Percentiles rank a stretch among this genome's conserved stretches.
Evolutionary conservation across 2,797 vertebrate genomes (phyloP).

Genomic region (Enteromius anoplus): DNA sequence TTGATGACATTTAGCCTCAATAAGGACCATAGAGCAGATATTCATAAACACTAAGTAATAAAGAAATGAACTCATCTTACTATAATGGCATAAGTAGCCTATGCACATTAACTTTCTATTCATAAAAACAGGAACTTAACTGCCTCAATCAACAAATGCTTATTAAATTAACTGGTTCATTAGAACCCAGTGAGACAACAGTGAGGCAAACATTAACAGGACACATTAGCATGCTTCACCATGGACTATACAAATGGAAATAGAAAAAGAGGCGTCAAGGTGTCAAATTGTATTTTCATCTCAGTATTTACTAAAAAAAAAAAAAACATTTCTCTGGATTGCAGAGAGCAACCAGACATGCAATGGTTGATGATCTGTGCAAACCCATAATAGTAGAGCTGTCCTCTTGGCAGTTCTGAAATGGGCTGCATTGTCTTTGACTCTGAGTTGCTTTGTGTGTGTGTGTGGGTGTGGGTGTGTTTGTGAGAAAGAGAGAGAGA

Average conservation of each 20-base stretch:
- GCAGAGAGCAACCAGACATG: neutral
- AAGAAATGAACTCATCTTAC: neutral
- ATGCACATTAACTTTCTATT: slow-evolving; percentile 6
- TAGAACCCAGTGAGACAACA: neutral
- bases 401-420: slow-evolving; percentile 28
- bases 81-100: neutral
- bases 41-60: neutral
- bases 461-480: slow-evolving; percentile 24
- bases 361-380: slow-evolving; percentile 48
- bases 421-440: slow-evolving; percentile 26
- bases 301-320: neutral
- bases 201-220: neutral
- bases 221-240: neutral
- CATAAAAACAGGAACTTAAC: slow-evolving; percentile 1
- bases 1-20: neutral
- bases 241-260: neutral
- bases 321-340: slow-evolving; percentile 13
- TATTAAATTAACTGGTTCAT: slow-evolving; percentile 13
- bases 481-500: no score
- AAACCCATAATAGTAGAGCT: slow-evolving; percentile 50
- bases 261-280: neutral
- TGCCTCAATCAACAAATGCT: slow-evolving; percentile 4
- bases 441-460: slow-evolving; percentile 25
- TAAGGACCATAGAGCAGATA: neutral
- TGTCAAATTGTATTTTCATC: slow-evolving; percentile 19